Evolutionary conservation across 2,888 invertebrate genomes (phyloP), one percentile per base, ranked within the genome.

Genomic region (Philaethria dido): DNA sequence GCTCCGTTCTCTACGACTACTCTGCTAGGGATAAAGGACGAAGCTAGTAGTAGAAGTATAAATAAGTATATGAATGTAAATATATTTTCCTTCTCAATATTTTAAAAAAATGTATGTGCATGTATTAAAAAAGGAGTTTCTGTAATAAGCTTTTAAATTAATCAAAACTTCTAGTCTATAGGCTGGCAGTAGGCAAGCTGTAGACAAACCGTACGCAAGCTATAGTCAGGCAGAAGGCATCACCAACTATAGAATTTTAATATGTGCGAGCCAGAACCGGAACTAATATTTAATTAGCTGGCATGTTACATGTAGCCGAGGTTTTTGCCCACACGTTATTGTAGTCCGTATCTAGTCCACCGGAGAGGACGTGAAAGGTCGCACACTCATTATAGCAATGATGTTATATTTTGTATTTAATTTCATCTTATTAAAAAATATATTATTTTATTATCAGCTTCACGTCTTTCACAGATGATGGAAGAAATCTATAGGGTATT

Each of bases 201-300:
- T 6, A 11, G 13, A 14, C 33, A 13, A 2, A 18, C 33, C 0
- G 3, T 8, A 18, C 11, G 33, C 33, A 13, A 3, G 39, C 39
- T n/a, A n/a, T n/a, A n/a, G n/a, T n/a, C n/a, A 22, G 6, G 13
- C 22, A 14, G 25, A 13, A 3, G n/a, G 52, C 39, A 39, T 39
- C 2, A 1, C 39, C 2, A 13, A 13, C 1, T 42, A 20, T 47
- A 60, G 60, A 47, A 47, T 60, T 45, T 60, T 45, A 45, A 29
- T 13, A 18, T 13, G 59, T 44, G 39, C 39, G 55, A 13, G 36
- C 36, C 14, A 13, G n/a, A 16, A 13, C 45, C 60, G 60, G 45
- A 60, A 60, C 60, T 29, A 29, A 47, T 60, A 47, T 60, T 60
- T 60, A 60, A 60, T 60, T 60, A 60, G 60, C 60, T 45, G 33